Evolutionary conservation across 2,888 invertebrate species (phyloP).

Genomic region (Nephrotoma guestfalica): DNA sequence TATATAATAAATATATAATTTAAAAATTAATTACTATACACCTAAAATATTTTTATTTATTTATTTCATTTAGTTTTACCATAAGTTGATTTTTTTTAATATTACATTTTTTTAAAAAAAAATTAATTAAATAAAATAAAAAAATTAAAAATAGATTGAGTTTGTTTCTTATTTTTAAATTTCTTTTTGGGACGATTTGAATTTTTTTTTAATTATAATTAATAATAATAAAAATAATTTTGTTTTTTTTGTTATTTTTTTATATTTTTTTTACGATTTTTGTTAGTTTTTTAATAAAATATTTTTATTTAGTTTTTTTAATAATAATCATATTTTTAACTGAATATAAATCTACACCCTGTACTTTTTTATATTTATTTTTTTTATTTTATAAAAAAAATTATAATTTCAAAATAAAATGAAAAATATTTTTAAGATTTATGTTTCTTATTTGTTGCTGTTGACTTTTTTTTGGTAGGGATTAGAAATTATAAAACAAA

Average conservation of each 20-base stretch:
- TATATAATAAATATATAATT: neutral
- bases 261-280: neutral
- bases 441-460: neutral
- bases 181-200: neutral
- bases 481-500: too few relatives aligned
- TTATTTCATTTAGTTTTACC: neutral
- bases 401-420: neutral
- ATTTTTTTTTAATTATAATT: neutral
- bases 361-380: neutral
- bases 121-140: neutral
- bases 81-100: neutral
- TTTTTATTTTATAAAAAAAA: neutral
- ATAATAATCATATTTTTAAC: neutral
- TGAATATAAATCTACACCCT: neutral
- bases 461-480: too few relatives aligned
- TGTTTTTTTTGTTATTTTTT: neutral
- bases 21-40: neutral
- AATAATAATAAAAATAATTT: neutral
- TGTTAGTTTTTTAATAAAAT: neutral
- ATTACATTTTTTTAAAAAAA: neutral
- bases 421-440: neutral
- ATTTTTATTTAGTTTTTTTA: neutral
- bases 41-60: neutral
- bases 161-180: neutral
- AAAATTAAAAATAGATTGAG: neutral